Evolutionary conservation across 2,797 vertebrate species (phyloP).

Genomic region (Argentina silus): DNA sequence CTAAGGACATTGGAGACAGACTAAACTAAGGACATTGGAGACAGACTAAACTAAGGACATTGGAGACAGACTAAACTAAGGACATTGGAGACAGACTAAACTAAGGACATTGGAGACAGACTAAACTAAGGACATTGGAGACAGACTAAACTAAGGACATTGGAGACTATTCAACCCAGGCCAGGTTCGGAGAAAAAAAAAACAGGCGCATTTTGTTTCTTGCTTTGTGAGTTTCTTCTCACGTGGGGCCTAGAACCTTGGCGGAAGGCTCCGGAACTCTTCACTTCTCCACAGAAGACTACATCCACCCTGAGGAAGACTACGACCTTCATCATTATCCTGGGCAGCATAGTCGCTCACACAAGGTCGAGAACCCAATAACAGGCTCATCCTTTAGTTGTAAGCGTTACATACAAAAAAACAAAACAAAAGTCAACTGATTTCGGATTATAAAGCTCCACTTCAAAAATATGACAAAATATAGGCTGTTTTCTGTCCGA

Average conservation of each 20-base stretch:
- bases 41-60: not conserved
- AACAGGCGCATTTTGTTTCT: not conserved
- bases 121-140: not conserved
- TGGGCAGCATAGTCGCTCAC: constrained; percentile 36
- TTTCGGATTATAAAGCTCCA: not conserved
- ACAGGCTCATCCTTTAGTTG: constrained; percentile 19
- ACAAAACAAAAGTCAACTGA: not conserved
- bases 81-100: too few relatives aligned
- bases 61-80: not conserved
- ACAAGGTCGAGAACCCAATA: constrained; percentile 9
- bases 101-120: too few relatives aligned
- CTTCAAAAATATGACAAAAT: constrained; percentile 2
- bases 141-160: not conserved
- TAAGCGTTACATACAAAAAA: not conserved
- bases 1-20: too few relatives aligned
- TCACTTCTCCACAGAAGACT: not conserved
- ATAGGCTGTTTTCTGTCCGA: not conserved
- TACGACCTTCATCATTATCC: constrained; percentile 36
- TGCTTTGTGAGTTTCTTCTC: not conserved
- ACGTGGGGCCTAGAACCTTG: not conserved
- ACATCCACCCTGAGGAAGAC: not conserved
- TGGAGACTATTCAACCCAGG: not conserved
- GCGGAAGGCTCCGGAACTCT: not conserved
- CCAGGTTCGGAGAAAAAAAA: not conserved
- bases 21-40: not conserved